Percentiles rank a stretch among this genome's conserved stretches.
phyloP scores from a whole-genome alignment of 2,888 invertebrate genomes.

The Scaptomyza cyrtandrae region DNA sequence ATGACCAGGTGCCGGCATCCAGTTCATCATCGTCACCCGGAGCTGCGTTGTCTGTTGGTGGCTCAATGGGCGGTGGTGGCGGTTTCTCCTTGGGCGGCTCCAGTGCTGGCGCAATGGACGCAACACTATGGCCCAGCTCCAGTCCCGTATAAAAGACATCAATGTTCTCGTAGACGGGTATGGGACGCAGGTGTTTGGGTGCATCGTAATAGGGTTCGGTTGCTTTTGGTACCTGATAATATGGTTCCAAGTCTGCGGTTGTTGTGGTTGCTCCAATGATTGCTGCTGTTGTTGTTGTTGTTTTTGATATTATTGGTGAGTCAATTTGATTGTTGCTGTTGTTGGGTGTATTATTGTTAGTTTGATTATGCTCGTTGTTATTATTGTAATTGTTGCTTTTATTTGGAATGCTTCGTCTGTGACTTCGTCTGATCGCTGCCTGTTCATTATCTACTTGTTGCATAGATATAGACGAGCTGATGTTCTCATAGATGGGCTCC shows the following conservation, averaged over 20 bases:
- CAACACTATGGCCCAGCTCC: slow-evolving; percentile 45
- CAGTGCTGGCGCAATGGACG: slow-evolving; percentile 67
- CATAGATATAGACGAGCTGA: slow-evolving; percentile 79
- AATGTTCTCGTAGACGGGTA: slow-evolving; percentile 88
- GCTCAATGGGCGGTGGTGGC: slow-evolving; percentile 89
- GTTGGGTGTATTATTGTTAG: slow-evolving; percentile 49
- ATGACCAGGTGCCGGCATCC: slow-evolving; percentile 78
- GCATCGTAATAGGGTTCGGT: slow-evolving; percentile 84
- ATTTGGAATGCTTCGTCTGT: slow-evolving; percentile 73
- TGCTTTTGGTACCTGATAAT: slow-evolving; percentile 84
- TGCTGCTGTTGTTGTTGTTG: slow-evolving; percentile 44
- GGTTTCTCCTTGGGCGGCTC: slow-evolving; percentile 95
- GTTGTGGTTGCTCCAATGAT: slow-evolving; percentile 37
- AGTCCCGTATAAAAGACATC: slow-evolving; percentile 85
- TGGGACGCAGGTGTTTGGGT: slow-evolving; percentile 84
- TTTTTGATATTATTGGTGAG: slow-evolving; percentile 46
- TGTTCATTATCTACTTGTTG: slow-evolving; percentile 74
- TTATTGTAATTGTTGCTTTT: slow-evolving; percentile 61
- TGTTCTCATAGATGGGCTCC: slow-evolving; percentile 85
- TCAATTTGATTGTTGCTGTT: slow-evolving; percentile 45
- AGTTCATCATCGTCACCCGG: slow-evolving; percentile 62
- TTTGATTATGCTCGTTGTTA: slow-evolving; percentile 33
- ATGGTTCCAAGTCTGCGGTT: slow-evolving; percentile 76
- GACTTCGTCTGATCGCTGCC: slow-evolving; percentile 57
- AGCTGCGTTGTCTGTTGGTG: slow-evolving; percentile 40